Conservation (phyloP, 2,113 vertebrate species). For the Tursiops truncatus region DNA sequence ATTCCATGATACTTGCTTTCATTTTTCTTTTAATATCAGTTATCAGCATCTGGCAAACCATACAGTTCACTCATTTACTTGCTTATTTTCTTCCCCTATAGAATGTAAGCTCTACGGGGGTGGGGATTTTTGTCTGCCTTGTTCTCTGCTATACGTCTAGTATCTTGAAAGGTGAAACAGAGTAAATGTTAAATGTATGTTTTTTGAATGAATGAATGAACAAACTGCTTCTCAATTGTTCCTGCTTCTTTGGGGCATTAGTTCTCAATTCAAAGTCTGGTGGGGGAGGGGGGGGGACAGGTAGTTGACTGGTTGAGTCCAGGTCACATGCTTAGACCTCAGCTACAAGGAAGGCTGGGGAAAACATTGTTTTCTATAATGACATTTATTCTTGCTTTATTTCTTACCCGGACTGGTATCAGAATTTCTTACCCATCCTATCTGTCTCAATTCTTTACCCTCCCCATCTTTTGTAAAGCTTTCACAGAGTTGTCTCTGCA, state of each 20-base stretch:
- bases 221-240: neutral
- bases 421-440: neutral
- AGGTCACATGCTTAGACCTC: neutral
- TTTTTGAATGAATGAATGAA: neutral
- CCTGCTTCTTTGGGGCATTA: neutral
- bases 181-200: neutral
- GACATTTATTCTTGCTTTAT: neutral
- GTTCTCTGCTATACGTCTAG: neutral
- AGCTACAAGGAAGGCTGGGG: neutral
- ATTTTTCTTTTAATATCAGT: neutral
- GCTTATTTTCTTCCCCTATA: neutral
- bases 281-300: neutral
- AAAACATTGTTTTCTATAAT: neutral
- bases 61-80: neutral
- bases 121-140: neutral
- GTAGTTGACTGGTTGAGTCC: neutral
- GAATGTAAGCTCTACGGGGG: neutral
- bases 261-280: neutral
- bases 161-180: neutral
- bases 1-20: neutral
- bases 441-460: neutral
- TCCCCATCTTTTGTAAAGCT: neutral
- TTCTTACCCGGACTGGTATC: neutral
- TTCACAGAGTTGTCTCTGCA: neutral
- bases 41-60: neutral